phyloP scores from a whole-genome alignment of 2,888 invertebrate species.

The Hirtodrosophila cameraria region DNA sequence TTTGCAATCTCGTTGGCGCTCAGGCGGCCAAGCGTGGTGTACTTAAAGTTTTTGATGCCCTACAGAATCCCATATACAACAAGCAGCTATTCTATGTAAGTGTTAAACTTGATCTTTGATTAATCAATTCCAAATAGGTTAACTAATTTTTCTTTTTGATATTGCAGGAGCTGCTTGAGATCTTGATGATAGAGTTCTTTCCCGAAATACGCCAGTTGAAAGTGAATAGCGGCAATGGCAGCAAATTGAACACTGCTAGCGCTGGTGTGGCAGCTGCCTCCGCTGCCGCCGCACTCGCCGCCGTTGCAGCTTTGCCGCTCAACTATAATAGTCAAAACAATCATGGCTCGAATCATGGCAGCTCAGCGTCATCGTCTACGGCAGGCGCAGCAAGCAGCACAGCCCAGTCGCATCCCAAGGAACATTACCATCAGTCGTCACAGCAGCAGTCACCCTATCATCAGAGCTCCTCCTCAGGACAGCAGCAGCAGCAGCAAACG shows the following conservation, averaged over 20 bases:
- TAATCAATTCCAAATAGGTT: too few species aligned
- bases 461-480: conserved; percentile 30
- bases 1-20: conserved; percentile 93
- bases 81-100: conserved; percentile 95
- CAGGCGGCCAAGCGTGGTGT: conserved; percentile 93
- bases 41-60: conserved; percentile 92
- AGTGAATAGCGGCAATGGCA: conserved; percentile 54
- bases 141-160: not conserved
- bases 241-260: conserved; percentile 57
- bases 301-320: conserved; percentile 59
- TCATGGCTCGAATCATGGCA: conserved; percentile 29
- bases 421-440: conserved; percentile 47
- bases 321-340: conserved; percentile 49
- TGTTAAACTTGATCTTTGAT: too few species aligned
- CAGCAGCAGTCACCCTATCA: conserved; percentile 65
- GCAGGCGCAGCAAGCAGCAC: conserved; percentile 8
- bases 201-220: conserved; percentile 88
- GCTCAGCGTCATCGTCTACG: conserved; percentile 13
- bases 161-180: conserved; percentile 88
- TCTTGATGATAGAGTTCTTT: conserved; percentile 88
- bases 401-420: conserved; percentile 37
- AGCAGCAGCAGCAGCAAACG: conserved; percentile 17
- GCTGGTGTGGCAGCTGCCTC: conserved; percentile 60
- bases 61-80: conserved; percentile 93
- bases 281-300: conserved; percentile 64